These are phyloP conservation scores for Pecten maximus DNA, from an alignment of 2,888 invertebrate species.

Conservation along the genomic window DNA sequence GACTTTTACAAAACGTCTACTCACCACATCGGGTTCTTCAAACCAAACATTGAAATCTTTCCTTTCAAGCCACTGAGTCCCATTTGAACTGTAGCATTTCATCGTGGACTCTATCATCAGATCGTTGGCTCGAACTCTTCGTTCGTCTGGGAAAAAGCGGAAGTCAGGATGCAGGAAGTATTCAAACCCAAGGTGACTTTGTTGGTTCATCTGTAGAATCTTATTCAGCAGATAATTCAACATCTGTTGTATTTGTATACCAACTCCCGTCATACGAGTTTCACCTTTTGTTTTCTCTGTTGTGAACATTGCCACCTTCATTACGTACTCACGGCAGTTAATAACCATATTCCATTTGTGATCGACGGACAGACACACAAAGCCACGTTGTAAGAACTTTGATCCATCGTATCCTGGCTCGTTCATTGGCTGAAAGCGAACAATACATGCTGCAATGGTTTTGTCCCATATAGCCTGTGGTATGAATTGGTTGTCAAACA, in stretches of 20 bases:
- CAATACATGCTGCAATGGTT: neutral
- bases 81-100: neutral
- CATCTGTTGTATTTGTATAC: neutral
- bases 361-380: neutral
- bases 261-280: neutral
- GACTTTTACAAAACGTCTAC: too few relatives aligned
- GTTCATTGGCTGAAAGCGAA: slow-evolving; percentile 1
- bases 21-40: neutral
- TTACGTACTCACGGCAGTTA: neutral
- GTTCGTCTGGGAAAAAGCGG: neutral
- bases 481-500: neutral
- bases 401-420: slow-evolving; percentile 1
- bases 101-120: neutral
- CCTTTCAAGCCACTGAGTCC: neutral
- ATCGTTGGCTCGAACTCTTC: neutral
- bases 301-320: neutral
- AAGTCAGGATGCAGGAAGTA: neutral
- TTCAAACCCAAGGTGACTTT: neutral
- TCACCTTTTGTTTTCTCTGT: neutral
- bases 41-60: neutral
- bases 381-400: neutral
- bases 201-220: slow-evolving; percentile 8
- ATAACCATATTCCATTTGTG: slow-evolving; percentile 4
- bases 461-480: slow-evolving; percentile 17
- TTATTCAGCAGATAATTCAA: neutral